Percentiles rank a stretch among this genome's conserved stretches.
Conservation (phyloP, 2,797 vertebrate genomes). For the Brachyrhaphis roseni region DNA sequence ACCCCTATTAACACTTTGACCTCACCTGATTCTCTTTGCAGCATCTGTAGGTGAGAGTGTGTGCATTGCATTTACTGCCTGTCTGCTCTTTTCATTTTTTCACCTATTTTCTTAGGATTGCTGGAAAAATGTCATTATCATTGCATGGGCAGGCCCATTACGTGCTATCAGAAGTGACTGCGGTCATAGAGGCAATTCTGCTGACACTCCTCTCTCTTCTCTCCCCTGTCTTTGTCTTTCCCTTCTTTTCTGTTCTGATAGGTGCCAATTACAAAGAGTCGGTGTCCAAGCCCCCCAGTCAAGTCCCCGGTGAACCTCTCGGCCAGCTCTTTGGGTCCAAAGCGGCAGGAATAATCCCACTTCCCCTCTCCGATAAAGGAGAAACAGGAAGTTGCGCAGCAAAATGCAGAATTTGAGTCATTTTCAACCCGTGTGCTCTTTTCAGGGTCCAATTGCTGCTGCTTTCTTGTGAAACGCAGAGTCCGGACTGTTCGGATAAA, state of each 20-base stretch:
- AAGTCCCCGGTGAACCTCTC: slow-evolving; percentile 78
- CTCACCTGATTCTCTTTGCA: slow-evolving; percentile 9
- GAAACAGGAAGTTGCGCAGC: slow-evolving; percentile 52
- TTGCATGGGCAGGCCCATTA: slow-evolving; percentile 68
- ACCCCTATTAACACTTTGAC: slow-evolving; percentile 66
- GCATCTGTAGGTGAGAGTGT: slow-evolving; percentile 20
- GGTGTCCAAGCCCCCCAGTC: slow-evolving; percentile 75
- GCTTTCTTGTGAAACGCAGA: slow-evolving; percentile 62
- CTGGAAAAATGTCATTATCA: slow-evolving; percentile 62
- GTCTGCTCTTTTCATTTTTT: slow-evolving; percentile 44
- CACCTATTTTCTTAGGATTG: slow-evolving; percentile 51
- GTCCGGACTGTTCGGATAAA: slow-evolving; percentile 71
- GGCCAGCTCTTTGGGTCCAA: slow-evolving; percentile 67
- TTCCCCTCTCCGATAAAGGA: slow-evolving; percentile 74
- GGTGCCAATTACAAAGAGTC: slow-evolving; percentile 79
- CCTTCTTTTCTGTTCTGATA: slow-evolving; percentile 72
- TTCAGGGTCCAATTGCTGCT: slow-evolving; percentile 57
- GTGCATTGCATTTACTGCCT: slow-evolving; percentile 50
- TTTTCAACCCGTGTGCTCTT: slow-evolving; percentile 41
- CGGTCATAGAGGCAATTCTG: slow-evolving; percentile 69
- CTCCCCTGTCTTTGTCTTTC: slow-evolving; percentile 66
- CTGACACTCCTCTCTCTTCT: slow-evolving; percentile 77
- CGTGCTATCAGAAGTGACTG: slow-evolving; percentile 69
- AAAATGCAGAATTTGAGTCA: slow-evolving; percentile 68
- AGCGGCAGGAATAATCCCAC: slow-evolving; percentile 83